phyloP scores from a whole-genome alignment of 2,888 invertebrate species.

The Drosophila melanosoma region DNA sequence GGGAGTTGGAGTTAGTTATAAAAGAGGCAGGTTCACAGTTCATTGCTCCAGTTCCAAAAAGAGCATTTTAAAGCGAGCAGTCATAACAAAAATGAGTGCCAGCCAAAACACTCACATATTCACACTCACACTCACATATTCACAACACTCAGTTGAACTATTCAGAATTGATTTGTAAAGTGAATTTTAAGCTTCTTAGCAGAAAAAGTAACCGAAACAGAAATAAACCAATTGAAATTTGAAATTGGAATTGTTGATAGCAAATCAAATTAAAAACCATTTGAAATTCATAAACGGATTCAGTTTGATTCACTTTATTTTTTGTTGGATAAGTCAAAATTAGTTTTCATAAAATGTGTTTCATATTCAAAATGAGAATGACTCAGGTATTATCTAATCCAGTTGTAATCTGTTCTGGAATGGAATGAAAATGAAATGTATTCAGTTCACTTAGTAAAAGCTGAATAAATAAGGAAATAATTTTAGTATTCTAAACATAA shows the following conservation, averaged over 20 bases:
- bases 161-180: not conserved
- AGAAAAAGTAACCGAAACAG: not conserved
- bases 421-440: not conserved
- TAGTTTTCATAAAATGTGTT: not conserved
- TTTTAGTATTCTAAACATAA: too few relatives aligned
- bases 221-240: not conserved
- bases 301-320: too few relatives aligned
- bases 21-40: slow-evolving; percentile 43
- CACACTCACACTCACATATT: not conserved
- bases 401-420: too few relatives aligned
- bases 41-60: slow-evolving; percentile 64
- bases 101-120: not conserved
- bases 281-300: not conserved
- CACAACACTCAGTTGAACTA: not conserved
- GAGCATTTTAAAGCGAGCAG: slow-evolving; percentile 25
- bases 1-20: not conserved
- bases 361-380: not conserved
- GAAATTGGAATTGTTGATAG: not conserved
- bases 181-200: not conserved
- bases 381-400: not conserved
- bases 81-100: slow-evolving; percentile 36
- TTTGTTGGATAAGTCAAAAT: too few relatives aligned
- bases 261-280: not conserved
- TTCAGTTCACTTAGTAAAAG: too few relatives aligned
- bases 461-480: too few relatives aligned